Evolutionary conservation across 2,888 invertebrate species (phyloP).

Genomic region (Harpalus rufipes): DNA sequence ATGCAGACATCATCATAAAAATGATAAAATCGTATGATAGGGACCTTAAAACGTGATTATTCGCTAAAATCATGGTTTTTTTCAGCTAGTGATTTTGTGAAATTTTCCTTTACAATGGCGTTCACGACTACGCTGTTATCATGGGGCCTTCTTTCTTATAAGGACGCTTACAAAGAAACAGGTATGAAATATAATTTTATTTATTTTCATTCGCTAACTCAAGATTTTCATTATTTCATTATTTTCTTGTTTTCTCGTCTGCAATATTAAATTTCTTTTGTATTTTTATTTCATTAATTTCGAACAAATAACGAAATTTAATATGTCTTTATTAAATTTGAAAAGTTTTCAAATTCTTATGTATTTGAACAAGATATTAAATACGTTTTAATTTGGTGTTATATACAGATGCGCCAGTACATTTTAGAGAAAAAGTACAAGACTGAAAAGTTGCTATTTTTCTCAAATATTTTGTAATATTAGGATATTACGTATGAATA

Average conservation of each 20-base stretch:
- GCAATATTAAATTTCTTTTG: slow-evolving; percentile 5
- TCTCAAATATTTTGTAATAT: too few relatives aligned
- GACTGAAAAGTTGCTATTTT: too few relatives aligned
- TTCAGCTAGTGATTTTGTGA: slow-evolving; percentile 80
- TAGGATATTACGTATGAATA: too few relatives aligned
- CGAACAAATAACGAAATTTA: neutral
- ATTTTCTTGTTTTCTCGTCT: neutral
- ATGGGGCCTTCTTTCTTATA: slow-evolving; percentile 79
- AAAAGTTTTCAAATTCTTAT: neutral
- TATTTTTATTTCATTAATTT: slow-evolving; percentile 11
- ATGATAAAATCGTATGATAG: too few relatives aligned
- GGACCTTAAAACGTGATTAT: too few relatives aligned
- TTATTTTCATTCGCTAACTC: neutral
- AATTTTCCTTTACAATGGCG: slow-evolving; percentile 80
- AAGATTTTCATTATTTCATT: slow-evolving; percentile 9
- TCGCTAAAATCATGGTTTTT: neutral
- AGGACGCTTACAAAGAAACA: slow-evolving; percentile 77
- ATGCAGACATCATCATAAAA: too few relatives aligned
- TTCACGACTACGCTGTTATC: slow-evolving; percentile 79
- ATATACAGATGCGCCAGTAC: too few relatives aligned
- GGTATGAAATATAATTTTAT: slow-evolving; percentile 70
- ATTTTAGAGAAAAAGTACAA: too few relatives aligned
- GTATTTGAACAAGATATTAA: neutral
- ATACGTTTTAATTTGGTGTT: too few relatives aligned
- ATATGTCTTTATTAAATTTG: neutral